Conservation (phyloP, 1,140 invertebrate species). For the Teleogryllus occipitalis region DNA sequence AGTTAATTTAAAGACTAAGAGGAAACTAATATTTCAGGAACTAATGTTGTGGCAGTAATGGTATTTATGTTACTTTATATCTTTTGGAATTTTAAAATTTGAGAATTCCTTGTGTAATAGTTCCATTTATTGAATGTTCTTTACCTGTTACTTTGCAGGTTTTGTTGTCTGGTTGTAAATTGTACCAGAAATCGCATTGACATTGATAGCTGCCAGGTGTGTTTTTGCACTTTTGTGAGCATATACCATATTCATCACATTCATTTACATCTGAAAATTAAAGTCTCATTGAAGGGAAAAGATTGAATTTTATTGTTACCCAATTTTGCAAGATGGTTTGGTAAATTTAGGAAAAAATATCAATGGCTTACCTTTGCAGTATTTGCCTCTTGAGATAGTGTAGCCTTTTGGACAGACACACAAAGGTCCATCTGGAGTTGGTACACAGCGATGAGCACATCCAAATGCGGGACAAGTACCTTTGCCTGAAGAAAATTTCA, state of each 20-base stretch:
- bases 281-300: neutral
- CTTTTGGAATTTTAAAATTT: too few relatives aligned
- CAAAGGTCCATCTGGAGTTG: constrained; percentile 33
- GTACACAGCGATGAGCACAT: constrained; percentile 13
- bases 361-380: constrained; percentile 21
- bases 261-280: constrained; percentile 63
- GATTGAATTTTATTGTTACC: neutral
- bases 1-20: too few relatives aligned
- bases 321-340: too few relatives aligned
- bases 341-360: neutral
- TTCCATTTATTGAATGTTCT: neutral
- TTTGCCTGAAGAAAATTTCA: neutral
- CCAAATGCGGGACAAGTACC: constrained; percentile 1
- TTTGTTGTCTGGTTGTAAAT: constrained; percentile 49
- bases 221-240: constrained; percentile 80
- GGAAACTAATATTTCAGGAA: too few relatives aligned
- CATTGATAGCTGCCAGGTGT: constrained; percentile 67
- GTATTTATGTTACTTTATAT: too few relatives aligned
- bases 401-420: constrained; percentile 42
- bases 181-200: constrained; percentile 67
- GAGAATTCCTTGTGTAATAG: too few relatives aligned
- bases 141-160: constrained; percentile 57
- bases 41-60: too few relatives aligned
- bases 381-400: constrained; percentile 10
- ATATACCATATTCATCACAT: constrained; percentile 63